phyloP scores from a whole-genome alignment of 2,888 invertebrate genomes.

The Drosophila ezoana region DNA sequence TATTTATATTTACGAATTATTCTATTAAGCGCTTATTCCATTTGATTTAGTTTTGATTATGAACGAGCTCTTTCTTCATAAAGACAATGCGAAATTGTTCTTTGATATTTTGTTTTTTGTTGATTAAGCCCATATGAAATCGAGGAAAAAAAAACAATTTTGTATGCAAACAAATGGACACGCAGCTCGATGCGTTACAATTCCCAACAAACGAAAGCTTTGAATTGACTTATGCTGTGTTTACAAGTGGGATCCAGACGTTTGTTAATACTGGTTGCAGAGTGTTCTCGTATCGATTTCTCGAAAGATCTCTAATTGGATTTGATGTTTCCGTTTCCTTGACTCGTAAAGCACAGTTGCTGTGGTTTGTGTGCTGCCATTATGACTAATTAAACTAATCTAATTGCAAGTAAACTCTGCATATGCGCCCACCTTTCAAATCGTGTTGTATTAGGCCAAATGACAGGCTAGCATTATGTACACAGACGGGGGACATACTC shows the following conservation, averaged over 20 bases:
- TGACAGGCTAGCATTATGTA: slow-evolving; percentile 31
- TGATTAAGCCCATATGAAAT: too few relatives aligned
- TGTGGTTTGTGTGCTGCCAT: slow-evolving; percentile 40
- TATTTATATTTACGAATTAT: too few relatives aligned
- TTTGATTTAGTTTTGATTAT: too few relatives aligned
- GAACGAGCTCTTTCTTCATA: too few relatives aligned
- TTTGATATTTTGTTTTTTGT: too few relatives aligned
- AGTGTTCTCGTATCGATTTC: background rate
- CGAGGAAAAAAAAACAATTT: too few relatives aligned
- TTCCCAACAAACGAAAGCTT: too few relatives aligned
- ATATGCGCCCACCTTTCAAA: slow-evolving; percentile 18
- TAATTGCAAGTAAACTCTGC: slow-evolving; percentile 48
- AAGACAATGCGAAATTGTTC: too few relatives aligned
- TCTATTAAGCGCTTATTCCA: too few relatives aligned
- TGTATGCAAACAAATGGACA: too few relatives aligned
- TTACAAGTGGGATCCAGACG: background rate
- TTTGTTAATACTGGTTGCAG: background rate
- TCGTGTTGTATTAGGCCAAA: slow-evolving; percentile 30
- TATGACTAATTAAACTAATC: slow-evolving; percentile 67
- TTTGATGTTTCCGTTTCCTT: background rate
- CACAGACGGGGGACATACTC: slow-evolving; percentile 13
- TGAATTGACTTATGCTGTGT: too few relatives aligned
- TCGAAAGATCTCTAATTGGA: background rate
- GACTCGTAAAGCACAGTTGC: slow-evolving; percentile 13
- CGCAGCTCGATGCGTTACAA: too few relatives aligned